phyloP scores from a whole-genome alignment of 64 coral and sea anemone genomes.

The Catalaphyllia jardinei region DNA sequence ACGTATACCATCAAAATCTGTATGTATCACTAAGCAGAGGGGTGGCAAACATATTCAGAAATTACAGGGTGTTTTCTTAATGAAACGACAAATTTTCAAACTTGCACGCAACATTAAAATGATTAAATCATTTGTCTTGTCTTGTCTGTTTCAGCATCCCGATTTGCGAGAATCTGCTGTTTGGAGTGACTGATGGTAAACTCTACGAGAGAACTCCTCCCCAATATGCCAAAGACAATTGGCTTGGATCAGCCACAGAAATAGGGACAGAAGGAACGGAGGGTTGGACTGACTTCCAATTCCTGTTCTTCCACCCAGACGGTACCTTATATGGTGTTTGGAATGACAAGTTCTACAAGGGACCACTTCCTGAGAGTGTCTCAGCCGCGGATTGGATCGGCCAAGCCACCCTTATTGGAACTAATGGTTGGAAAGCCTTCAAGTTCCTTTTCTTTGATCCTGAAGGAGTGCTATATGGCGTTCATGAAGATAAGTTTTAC shows the following conservation, averaged over 20 bases:
- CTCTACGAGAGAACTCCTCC: conserved; percentile 14
- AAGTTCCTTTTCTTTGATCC: conserved; percentile 6
- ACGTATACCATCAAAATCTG: no score
- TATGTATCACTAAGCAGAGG: no score
- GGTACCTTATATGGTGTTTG: neutral
- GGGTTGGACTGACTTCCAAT: neutral
- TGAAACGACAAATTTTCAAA: neutral
- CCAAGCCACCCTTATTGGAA: neutral
- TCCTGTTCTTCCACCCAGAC: neutral
- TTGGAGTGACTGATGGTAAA: conserved; percentile 6
- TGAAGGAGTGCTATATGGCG: neutral
- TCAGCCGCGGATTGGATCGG: neutral
- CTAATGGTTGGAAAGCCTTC: neutral
- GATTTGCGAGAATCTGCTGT: neutral
- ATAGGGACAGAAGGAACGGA: neutral
- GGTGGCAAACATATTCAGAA: no score
- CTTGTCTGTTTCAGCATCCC: conserved; percentile 1
- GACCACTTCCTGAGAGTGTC: neutral
- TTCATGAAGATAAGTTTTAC: neutral
- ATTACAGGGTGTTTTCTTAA: neutral
- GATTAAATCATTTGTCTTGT: neutral
- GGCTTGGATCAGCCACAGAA: neutral
- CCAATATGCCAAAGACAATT: neutral
- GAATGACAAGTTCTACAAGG: conserved; percentile 24
- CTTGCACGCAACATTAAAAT: no score